These are phyloP conservation scores for Danionella dracula DNA, from an alignment of 2,797 vertebrate species.

Conservation along the genomic window DNA sequence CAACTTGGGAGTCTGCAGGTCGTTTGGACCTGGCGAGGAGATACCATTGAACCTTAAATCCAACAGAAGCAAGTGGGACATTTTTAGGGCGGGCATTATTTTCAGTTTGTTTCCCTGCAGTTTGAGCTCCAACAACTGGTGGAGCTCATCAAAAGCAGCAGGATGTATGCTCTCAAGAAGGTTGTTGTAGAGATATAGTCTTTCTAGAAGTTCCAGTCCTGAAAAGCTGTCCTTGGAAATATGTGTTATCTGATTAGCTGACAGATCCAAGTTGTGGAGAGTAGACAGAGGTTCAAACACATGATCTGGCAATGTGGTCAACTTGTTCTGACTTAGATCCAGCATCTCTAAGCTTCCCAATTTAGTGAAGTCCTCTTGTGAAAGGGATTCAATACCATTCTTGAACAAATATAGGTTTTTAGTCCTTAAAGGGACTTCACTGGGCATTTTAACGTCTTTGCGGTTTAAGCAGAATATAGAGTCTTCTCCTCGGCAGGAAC, in stretches of 20 bases:
- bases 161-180: conserved; percentile 80
- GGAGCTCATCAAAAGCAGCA: conserved; percentile 80
- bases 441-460: conserved; percentile 72
- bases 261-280: conserved; percentile 89
- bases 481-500: conserved; percentile 72
- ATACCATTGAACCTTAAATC: conserved; percentile 86
- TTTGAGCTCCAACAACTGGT: conserved; percentile 88
- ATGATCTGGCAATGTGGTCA: conserved; percentile 73
- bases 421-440: conserved; percentile 65
- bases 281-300: conserved; percentile 79
- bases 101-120: conserved; percentile 82
- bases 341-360: conserved; percentile 76
- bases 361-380: conserved; percentile 73
- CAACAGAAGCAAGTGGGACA: conserved; percentile 83
- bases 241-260: conserved; percentile 80
- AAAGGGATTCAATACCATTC: conserved; percentile 78
- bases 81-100: conserved; percentile 69
- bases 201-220: conserved; percentile 81
- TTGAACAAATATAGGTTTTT: conserved; percentile 80
- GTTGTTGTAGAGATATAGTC: conserved; percentile 89
- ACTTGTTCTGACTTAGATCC: conserved; percentile 89
- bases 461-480: conserved; percentile 80
- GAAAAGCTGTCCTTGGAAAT: conserved; percentile 85
- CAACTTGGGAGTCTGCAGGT: conserved; percentile 75
- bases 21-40: conserved; percentile 57